phyloP scores from a whole-genome alignment of 2,797 vertebrate species.

The Crocidura indochinensis region DNA sequence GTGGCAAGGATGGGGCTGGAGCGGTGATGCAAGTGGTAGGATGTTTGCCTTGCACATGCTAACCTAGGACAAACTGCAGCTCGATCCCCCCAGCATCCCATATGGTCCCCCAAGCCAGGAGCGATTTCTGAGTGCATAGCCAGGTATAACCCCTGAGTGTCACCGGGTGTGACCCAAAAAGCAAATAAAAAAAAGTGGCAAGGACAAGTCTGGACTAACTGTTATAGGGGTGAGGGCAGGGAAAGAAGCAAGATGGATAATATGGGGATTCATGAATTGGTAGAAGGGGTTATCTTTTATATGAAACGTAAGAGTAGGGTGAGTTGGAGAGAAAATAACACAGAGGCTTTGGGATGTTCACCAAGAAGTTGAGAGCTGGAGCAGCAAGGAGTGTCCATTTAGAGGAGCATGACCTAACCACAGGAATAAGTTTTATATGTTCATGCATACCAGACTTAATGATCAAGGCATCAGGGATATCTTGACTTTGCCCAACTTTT shows the following conservation, averaged over 20 bases:
- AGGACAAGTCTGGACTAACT: not conserved
- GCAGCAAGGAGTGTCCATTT: not conserved
- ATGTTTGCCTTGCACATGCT: no score
- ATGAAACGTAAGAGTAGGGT: not conserved
- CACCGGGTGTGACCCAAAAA: no score
- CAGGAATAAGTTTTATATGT: not conserved
- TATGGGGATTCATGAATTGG: not conserved
- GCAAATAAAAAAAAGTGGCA: not conserved
- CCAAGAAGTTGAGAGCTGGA: not conserved
- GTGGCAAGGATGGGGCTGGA: not conserved
- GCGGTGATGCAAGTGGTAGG: no score
- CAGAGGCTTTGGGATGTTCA: not conserved
- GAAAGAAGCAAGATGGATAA: not conserved
- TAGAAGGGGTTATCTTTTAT: not conserved
- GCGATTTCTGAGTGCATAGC: no score
- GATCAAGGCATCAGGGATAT: not conserved
- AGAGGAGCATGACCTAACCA: not conserved
- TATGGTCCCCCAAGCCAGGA: no score
- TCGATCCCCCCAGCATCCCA: no score
- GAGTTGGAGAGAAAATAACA: constrained; percentile 22
- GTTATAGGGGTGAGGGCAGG: not conserved
- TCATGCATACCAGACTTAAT: not conserved
- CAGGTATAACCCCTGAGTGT: no score
- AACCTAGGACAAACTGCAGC: no score
- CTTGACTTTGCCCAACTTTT: not conserved